Base-by-base conservation (phyloP, 2,113 vertebrate species). In the Geothlypis trichas region DNA sequence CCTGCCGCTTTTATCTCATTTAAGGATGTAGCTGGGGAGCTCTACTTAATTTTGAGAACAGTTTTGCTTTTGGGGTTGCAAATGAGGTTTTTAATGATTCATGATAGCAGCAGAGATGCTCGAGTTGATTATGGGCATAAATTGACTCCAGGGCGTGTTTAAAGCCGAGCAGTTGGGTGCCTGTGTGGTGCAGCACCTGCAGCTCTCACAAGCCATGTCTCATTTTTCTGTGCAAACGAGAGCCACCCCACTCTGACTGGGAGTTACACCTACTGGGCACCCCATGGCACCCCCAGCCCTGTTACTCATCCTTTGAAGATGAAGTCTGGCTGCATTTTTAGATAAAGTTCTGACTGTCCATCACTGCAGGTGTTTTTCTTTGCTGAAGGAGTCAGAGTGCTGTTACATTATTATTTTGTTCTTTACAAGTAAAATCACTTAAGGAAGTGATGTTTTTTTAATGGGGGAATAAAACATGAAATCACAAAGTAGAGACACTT, bases 1-100 rank as follows among this genome's bases (percentile, higher is more conserved):
- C 91, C 90, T 71, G 84, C 94, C 52, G 79, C 93, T 92, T 97
- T 95, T 92, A 84, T 90, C 85, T 96, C 90, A 37, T 94, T 89
- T 80, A 69, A 90, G 84, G 14, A 15, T 11, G 72, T 63, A 73
- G 74, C 93, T 71, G 51, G 95, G 73, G 86, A 97, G 63, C 75
- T 80, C 88, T 42, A 58, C 85, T 95, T 92, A 86, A 96, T 96
- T 93, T 91, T 67, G 59, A 94, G 89, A 93, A 76, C 62, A 66
- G 82, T 80, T 94, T 96, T 85, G 81, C 84, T 85, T 94, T 93
- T 83, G 75, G 84, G 91, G 35, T 82, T 95, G 87, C 47, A 94
- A 87, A 88, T 81, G 90, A 93, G 72, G 37, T 76, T 95, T 94
- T 96, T 91, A 94, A 92, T 91, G 92, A 94, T 91, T 90, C 75